Evolutionary conservation across 2,113 vertebrate genomes (phyloP).

Genomic region (Hiodon tergisus): DNA sequence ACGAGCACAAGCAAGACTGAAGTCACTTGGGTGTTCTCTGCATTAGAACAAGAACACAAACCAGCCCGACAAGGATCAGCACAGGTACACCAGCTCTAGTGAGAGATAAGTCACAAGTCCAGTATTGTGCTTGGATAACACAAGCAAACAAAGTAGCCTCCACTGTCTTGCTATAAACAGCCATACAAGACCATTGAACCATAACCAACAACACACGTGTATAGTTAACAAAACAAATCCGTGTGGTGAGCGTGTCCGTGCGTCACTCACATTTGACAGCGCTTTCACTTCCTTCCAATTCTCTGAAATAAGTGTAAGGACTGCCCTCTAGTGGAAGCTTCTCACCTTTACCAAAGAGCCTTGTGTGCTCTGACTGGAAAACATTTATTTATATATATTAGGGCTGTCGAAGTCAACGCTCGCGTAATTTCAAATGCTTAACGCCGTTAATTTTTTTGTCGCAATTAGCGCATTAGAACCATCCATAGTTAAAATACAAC

Average conservation of each 20-base stretch:
- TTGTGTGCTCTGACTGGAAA: not conserved
- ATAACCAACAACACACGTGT: not conserved
- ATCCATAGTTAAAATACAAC: no score
- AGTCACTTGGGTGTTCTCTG: not conserved
- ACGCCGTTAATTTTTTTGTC: no score
- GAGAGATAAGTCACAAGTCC: no score
- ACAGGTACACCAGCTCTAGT: not conserved
- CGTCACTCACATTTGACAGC: not conserved
- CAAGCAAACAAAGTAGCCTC: no score
- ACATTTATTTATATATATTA: no score
- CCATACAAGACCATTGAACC: not conserved
- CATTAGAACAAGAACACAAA: not conserved
- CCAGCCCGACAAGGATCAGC: not conserved
- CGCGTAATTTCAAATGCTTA: no score
- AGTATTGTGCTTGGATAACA: no score
- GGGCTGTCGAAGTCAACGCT: no score
- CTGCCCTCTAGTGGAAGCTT: slow-evolving; percentile 54
- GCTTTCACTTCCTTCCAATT: not conserved
- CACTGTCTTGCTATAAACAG: no score
- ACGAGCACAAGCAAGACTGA: not conserved
- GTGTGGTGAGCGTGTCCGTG: no score
- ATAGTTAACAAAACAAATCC: not conserved
- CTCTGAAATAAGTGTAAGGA: slow-evolving; percentile 41
- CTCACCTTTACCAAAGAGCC: not conserved
- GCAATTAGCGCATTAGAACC: no score